phyloP scores from a whole-genome alignment of 1,140 invertebrate genomes.

The Zaprionus lachaisei region DNA sequence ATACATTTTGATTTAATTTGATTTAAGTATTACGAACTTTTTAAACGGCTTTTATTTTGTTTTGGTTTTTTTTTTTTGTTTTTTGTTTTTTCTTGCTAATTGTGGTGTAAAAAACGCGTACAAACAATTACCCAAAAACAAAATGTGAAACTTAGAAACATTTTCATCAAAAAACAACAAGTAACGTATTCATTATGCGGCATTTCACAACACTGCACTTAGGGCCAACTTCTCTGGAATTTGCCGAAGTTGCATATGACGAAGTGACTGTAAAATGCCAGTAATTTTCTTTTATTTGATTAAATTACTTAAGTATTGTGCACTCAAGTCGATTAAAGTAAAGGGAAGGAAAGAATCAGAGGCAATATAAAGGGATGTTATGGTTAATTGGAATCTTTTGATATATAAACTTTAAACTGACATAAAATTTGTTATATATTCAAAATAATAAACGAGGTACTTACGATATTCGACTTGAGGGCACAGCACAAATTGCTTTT shows the following conservation, averaged over 20 bases:
- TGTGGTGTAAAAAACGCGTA: conserved; percentile 65
- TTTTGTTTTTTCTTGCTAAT: conserved; percentile 39
- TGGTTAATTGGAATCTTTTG: neutral
- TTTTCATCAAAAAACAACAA: conserved; percentile 59
- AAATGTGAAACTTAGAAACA: conserved; percentile 58
- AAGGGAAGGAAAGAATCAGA: neutral
- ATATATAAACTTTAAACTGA: neutral
- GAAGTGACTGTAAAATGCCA: neutral
- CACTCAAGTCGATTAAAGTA: conserved; percentile 17
- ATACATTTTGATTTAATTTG: conserved; percentile 54
- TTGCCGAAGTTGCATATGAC: neutral
- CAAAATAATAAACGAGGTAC: neutral
- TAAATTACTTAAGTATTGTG: conserved; percentile 17
- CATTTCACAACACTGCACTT: neutral
- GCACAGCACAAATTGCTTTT: conserved; percentile 1
- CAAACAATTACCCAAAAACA: conserved; percentile 76
- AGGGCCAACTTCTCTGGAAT: neutral
- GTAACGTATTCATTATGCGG: conserved; percentile 27
- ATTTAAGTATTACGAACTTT: conserved; percentile 63
- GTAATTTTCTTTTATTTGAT: conserved; percentile 15
- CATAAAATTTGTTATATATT: neutral
- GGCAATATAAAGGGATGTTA: neutral
- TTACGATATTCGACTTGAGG: conserved; percentile 12
- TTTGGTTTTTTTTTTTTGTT: conserved; percentile 23
- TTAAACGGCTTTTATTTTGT: conserved; percentile 54